Base-by-base conservation (phyloP, 2,113 vertebrate genomes). In the Chionodraco myersi region DNA sequence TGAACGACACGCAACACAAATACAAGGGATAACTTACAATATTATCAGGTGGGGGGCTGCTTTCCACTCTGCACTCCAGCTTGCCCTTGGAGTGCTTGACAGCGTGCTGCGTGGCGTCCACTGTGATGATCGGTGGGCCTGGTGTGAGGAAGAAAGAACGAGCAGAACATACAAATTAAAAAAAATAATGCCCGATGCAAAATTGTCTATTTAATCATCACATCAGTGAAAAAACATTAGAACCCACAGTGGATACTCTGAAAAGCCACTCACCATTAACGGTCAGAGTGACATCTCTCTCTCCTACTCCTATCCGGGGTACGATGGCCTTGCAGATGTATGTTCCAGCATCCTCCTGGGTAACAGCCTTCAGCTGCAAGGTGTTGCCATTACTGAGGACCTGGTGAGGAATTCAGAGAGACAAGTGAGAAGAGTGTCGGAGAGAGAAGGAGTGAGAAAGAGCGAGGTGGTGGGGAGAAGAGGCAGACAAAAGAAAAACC, bases 281-380 rank as follows among this genome's bases (percentile, higher is more conserved):
- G 1, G 95, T 97, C 34, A 98, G 85, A 10, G 94, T 92, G n/a
- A 96, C 96, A 44, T 96, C 96, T 53, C 95, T 94, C 34, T 95
- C 92, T 0, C 95, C 95, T 3, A 96, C 96, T 13, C 96, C 96
- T 1, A 94, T 95, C 13, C 95, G 94, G 0, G 95, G 94, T 18
- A 90, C 95, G 67, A 96, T 97, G 59, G 97, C 97, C 88, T 96
- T 96, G 92, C 97, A 98, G 70, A 95, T 93, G 52, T 97, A 98
- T 5, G 92, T 93, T 13, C 97, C 97, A 0, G 96, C 93, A 21
- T 98, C 97, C 72, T 96, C 95, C 7, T 95, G 95, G 6, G 93
- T 94, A 78, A 96, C 96, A 0, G 95, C 93, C 64, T 92, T 96
- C 62, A 98, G 93, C 45, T 95, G 96, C 75, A 98, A 84, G 1